Evolutionary conservation across 2,888 invertebrate genomes (phyloP).

Genomic region (Hydrotaea cyrtoneurina): DNA sequence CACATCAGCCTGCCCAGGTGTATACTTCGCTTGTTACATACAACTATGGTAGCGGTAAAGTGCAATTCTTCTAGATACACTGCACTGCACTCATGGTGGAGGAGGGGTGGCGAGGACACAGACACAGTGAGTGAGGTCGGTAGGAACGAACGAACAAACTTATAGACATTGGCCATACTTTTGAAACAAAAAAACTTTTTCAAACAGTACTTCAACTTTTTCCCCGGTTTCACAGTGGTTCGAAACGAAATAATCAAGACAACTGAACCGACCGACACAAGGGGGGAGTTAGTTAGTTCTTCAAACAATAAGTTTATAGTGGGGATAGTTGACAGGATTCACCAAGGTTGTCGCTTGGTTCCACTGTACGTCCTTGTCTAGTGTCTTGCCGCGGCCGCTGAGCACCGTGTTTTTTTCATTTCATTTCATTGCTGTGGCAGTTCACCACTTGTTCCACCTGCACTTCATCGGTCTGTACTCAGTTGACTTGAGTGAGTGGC

Average conservation of each 20-base stretch:
- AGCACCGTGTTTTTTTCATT: conserved; percentile 1
- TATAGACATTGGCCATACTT: conserved; percentile 23
- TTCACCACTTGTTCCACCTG: not conserved
- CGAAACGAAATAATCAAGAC: not conserved
- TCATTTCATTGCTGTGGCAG: not conserved
- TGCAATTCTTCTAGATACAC: conserved; percentile 11
- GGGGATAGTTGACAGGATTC: no score
- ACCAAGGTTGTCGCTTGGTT: no score
- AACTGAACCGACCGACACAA: not conserved
- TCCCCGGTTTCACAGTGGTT: not conserved
- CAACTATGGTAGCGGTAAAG: conserved; percentile 44
- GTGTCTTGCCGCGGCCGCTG: not conserved
- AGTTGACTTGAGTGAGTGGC: not conserved
- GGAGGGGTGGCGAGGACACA: not conserved
- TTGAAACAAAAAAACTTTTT: not conserved
- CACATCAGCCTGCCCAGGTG: conserved; percentile 49
- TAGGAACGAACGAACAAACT: not conserved
- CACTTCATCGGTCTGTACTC: not conserved
- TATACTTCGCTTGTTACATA: conserved; percentile 51
- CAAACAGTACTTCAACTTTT: conserved; percentile 17
- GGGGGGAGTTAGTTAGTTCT: no score
- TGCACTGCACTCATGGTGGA: conserved; percentile 20
- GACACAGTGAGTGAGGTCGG: not conserved
- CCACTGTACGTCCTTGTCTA: conserved; percentile 5
- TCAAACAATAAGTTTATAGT: no score